These are phyloP conservation scores for Pectinophora gossypiella DNA, from an alignment of 1,140 invertebrate genomes.

Conservation along the genomic window DNA sequence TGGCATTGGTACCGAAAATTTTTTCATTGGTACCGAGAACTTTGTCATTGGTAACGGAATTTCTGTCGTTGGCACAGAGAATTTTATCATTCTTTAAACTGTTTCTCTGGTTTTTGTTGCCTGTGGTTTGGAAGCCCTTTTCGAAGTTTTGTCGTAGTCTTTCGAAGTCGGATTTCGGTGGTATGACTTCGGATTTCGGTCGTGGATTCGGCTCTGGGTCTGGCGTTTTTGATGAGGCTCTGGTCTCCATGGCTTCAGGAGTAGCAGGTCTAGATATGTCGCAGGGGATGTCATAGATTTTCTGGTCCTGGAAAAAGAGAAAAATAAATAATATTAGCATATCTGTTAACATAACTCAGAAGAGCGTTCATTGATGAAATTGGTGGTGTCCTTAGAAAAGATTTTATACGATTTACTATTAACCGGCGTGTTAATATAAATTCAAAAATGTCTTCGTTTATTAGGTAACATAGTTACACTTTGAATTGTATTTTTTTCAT, in stretches of 20 bases:
- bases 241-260: slow-evolving; percentile 15
- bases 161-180: slow-evolving; percentile 18
- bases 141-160: slow-evolving; percentile 50
- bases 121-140: too few species aligned
- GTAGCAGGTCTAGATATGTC: slow-evolving; percentile 23
- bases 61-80: neutral
- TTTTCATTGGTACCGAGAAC: neutral
- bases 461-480: too few species aligned
- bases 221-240: neutral
- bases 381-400: too few species aligned
- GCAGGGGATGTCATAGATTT: slow-evolving; percentile 63
- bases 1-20: neutral
- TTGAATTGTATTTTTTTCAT: too few species aligned
- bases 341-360: too few species aligned
- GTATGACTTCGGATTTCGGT: neutral
- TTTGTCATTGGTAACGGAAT: slow-evolving; percentile 10
- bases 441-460: too few species aligned
- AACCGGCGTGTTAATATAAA: too few species aligned
- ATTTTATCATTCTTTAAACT: neutral
- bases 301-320: slow-evolving; percentile 46
- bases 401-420: too few species aligned
- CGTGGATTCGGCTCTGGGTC: slow-evolving; percentile 16
- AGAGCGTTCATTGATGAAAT: too few species aligned
- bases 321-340: too few species aligned
- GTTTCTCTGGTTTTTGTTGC: neutral